Base-by-base conservation (phyloP, 2,888 invertebrate genomes). In the Gandaritis pyraliata region DNA sequence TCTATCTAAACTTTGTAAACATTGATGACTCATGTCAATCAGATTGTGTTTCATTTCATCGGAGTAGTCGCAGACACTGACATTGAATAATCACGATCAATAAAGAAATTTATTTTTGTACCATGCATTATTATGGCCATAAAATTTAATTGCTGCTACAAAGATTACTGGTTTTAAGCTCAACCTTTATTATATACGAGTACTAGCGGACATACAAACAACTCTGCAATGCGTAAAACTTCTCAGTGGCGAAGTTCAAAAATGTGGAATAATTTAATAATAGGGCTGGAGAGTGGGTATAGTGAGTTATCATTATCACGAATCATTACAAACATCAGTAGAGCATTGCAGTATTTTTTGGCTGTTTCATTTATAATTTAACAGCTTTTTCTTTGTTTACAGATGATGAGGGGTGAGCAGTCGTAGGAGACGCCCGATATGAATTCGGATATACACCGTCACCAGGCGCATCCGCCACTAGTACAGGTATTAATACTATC, bases 371-470 rank as follows among this genome's bases (percentile, higher is more conserved):
- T 1, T 33, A 11, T 33, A 33, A 33, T 41, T 12, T 11, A 18
- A 33, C 11, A 33, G 0, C 3, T 46, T 47, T 51, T 12, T 53
- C 46, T 48, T 64, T 86, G 81, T 85, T 73, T 61, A 71, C 87
- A 92, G 91, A 90, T 87, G 82, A 91, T 90, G 91, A 85, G 76
- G 89, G 81, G 83, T 82, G 81, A 83, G 78, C 79, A 71, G 79
- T 83, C 81, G 83, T 86, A 83, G 87, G 82, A 82, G 81, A 70
- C 77, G 83, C 81, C 77, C 85, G 90, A 83, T 76, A 92, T 92
- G 92, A 92, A 92, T 87, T 92, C 92, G 78, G 92, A 92, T 88
- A 87, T 92, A 73, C 92, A 92, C 69, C 90, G 92, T 73, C 92
- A 92, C 74, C 92, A 91, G 86, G 90, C 92, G 78, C 92, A 92